Conservation (phyloP, 2,888 invertebrate species). For the Aphidoletes aphidimyza region DNA sequence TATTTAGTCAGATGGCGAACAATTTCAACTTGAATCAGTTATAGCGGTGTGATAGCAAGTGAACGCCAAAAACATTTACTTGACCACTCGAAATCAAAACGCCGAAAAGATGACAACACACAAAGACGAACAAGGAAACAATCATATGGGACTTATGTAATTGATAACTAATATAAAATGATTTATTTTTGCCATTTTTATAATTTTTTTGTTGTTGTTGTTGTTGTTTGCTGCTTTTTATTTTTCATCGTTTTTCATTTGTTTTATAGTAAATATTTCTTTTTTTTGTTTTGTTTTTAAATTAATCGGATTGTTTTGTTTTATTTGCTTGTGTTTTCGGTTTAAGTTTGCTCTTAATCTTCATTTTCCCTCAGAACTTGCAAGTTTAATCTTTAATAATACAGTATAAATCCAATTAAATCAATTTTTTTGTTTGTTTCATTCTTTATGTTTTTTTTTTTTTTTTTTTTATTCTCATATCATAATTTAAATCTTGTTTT, state of each 20-base stretch:
- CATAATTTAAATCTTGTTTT: conserved; percentile 30
- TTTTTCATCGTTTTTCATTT: neutral
- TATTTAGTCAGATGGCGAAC: too few relatives aligned
- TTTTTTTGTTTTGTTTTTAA: neutral
- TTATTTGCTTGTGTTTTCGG: conserved; percentile 20
- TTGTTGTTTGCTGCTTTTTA: neutral
- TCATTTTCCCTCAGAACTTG: neutral
- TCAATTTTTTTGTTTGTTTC: neutral
- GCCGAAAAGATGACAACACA: too few relatives aligned
- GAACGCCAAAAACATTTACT: too few relatives aligned
- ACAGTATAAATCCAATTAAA: conserved; percentile 36
- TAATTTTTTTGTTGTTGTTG: neutral
- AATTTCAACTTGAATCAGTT: too few relatives aligned
- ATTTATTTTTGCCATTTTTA: conserved; percentile 34
- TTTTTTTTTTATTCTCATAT: neutral
- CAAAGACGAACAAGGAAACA: too few relatives aligned
- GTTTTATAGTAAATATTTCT: conserved; percentile 28
- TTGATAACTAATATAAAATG: neutral
- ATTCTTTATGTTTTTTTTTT: too few relatives aligned
- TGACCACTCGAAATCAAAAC: too few relatives aligned
- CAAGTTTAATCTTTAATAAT: neutral
- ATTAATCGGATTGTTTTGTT: conserved; percentile 29
- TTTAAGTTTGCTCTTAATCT: conserved; percentile 24
- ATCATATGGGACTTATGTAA: too few relatives aligned
- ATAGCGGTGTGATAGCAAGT: too few relatives aligned